Evolutionary conservation across 2,113 vertebrate species (phyloP), one percentile per base, ranked within the genome.

Genomic region (Chaenogobius annularis): DNA sequence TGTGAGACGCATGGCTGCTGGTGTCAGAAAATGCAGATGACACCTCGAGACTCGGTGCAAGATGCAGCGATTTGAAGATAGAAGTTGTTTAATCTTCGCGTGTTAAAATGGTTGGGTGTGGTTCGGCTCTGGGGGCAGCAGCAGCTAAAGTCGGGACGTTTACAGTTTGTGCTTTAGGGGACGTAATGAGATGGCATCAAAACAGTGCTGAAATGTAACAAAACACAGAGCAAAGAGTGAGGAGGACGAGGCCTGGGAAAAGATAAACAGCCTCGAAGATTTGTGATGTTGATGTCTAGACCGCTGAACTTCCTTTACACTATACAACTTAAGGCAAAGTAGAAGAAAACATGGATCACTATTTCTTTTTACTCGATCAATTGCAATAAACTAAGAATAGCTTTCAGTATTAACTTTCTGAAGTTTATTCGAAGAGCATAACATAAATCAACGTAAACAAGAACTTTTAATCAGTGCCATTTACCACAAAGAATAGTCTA

Each of bases 31-130:
- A 40, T n/a, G 35, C 19, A 40, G 61, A 40, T 72, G 55, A 62
- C 22, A 69, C 14, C 9, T 37, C 1, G 20, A 35, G 10, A 63
- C 8, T 15, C 1, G 12, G 37, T 12, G 35, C 43, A 43, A 63
- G 14, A 63, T 63, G 35, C 2, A 40, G 59, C 2, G 17, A 43
- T 63, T 63, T 63, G 9, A 10, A 13, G 61, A 63, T 20, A n/a
- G 40, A 44, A 4, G 20, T 47, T 37, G 37, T 48, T 43, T n/a
- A n/a, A 63, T 54, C 1, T 47, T 43, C 73, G 66, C 50, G 6
- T 37, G 70, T 22, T 56, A 46, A 59, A 43, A 80, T 56, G 5
- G 74, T 52, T 67, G 74, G 74, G 74, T 26, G 59, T 40, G 72
- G 70, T 20, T 0, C 35, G 17, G 58, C 1, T 7, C 7, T 7